Conservation (phyloP, 2,797 vertebrate species). For the Helostoma temminkii region DNA sequence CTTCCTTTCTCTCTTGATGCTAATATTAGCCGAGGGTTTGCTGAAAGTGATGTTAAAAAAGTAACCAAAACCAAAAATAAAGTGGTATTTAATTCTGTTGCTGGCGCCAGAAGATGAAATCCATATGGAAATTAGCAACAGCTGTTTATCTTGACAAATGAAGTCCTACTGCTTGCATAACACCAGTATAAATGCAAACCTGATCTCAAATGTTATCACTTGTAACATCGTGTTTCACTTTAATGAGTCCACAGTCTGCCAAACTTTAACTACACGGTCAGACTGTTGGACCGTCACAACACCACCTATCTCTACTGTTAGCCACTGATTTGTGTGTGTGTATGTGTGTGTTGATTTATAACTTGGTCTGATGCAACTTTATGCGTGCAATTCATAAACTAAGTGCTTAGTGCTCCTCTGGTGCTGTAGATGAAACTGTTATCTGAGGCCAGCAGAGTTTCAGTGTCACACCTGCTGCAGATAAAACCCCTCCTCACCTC, state of each 20-base stretch:
- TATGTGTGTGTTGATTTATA: background rate
- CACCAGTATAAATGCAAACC: no score
- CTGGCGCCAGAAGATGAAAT: no score
- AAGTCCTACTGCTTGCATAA: no score
- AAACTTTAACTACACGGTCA: background rate
- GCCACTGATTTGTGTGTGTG: background rate
- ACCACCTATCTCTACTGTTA: background rate
- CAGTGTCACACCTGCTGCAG: slow-evolving; percentile 1
- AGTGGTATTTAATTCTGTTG: no score
- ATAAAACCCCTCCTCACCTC: background rate
- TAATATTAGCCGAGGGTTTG: no score
- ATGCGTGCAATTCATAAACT: background rate
- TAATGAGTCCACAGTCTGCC: background rate
- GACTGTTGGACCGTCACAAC: background rate
- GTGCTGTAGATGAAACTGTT: slow-evolving; percentile 37
- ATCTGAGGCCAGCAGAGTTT: slow-evolving; percentile 52
- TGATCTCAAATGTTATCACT: no score
- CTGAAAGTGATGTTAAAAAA: no score
- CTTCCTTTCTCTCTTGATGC: no score
- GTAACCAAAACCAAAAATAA: no score
- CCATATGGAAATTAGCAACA: no score
- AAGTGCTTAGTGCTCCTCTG: background rate
- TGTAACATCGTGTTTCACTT: no score
- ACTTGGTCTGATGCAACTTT: background rate
- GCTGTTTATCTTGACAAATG: no score